These are phyloP conservation scores for Masticophis lateralis DNA, from an alignment of 2,797 vertebrate genomes.

Conservation along the genomic window DNA sequence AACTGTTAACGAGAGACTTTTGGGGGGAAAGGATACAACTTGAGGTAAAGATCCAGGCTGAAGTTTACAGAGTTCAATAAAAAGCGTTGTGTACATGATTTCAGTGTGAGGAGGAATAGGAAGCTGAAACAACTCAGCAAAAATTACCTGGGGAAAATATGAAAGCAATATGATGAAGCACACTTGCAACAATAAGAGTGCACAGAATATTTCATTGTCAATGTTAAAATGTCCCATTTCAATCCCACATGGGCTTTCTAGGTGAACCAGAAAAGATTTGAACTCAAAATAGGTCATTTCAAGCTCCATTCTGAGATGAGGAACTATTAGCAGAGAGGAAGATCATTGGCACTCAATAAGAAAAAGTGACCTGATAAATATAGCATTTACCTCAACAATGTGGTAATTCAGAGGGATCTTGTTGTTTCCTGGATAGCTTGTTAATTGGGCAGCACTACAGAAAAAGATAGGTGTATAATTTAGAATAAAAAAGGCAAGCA, in stretches of 20 bases:
- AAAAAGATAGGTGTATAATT: conserved; percentile 29
- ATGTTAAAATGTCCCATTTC: not conserved
- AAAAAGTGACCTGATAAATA: not conserved
- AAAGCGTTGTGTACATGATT: conserved; percentile 93
- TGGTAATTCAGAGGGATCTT: conserved; percentile 99
- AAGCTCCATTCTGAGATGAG: not conserved
- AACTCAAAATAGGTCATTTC: not conserved
- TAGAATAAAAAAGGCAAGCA: not conserved
- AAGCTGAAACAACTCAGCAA: conserved; percentile 91
- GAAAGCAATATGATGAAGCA: conserved; percentile 18
- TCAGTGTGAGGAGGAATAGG: conserved; percentile 89
- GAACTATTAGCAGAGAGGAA: not conserved
- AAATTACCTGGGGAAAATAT: conserved; percentile 83
- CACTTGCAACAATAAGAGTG: too few relatives aligned
- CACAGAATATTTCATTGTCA: not conserved
- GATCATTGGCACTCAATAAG: not conserved
- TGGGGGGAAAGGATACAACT: conserved; percentile 88
- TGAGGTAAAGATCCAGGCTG: conserved; percentile 96
- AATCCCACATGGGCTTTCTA: not conserved
- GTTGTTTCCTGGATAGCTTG: conserved; percentile 96
- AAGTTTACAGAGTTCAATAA: conserved; percentile 97
- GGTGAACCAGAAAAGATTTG: not conserved
- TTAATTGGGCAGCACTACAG: conserved; percentile 85
- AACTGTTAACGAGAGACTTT: not conserved
- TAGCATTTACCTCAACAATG: conserved; percentile 89